A percentile compares a stretch with the other conserved stretches of the same genome.
Conservation (phyloP, 1,140 invertebrate genomes). For the Drosophila funebris region DNA sequence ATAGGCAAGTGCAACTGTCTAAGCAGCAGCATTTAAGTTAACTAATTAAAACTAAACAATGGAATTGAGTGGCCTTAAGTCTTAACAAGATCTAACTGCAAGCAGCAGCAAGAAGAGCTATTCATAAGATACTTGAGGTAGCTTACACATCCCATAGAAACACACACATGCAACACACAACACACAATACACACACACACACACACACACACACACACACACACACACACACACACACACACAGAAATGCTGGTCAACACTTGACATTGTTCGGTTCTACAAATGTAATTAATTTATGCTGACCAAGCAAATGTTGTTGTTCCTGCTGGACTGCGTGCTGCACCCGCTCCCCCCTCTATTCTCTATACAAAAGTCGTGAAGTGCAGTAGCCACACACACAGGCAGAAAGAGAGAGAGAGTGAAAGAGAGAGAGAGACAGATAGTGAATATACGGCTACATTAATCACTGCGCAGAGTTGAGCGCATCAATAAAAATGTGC, state of each 20-base stretch:
- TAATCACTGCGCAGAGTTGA: slow-evolving; percentile 46
- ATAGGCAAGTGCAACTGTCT: not conserved
- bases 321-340: slow-evolving; percentile 2
- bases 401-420: not conserved
- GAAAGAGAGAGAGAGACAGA: too few species aligned
- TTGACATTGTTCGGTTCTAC: slow-evolving; percentile 27
- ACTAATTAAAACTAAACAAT: not conserved
- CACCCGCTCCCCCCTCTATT: not conserved
- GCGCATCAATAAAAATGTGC: slow-evolving; percentile 62
- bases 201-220: not conserved
- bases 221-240: not conserved
- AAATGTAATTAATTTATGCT: slow-evolving; percentile 74
- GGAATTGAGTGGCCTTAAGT: not conserved
- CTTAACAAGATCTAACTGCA: not conserved
- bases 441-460: slow-evolving; percentile 37
- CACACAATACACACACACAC: too few species aligned
- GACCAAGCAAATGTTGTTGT: slow-evolving; percentile 37
- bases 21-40: not conserved
- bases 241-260: slow-evolving; percentile 2
- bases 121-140: slow-evolving; percentile 3
- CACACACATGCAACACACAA: not conserved
- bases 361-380: slow-evolving; percentile 27
- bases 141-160: not conserved
- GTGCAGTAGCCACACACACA: slow-evolving; percentile 17
- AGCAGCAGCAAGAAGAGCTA: not conserved